phyloP scores from a whole-genome alignment of 2,797 vertebrate species.

The Bradypodion ventrale region DNA sequence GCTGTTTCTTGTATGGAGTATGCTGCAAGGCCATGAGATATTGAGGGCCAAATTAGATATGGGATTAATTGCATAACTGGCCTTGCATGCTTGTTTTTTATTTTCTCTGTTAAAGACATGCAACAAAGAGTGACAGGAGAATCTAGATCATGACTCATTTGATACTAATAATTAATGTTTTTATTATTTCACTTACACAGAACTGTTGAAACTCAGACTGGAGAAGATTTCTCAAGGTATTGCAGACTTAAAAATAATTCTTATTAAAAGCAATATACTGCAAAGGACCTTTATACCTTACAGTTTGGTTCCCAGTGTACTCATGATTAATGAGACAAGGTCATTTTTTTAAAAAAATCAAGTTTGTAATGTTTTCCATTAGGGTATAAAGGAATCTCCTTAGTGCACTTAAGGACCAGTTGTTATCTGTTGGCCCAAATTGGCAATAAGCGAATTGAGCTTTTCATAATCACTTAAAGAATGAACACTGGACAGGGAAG shows the following conservation, averaged over 20 bases:
- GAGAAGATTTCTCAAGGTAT: constrained; percentile 36
- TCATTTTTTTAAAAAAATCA: no score
- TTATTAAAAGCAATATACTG: constrained; percentile 33
- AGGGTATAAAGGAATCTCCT: neutral
- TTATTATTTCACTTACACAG: constrained; percentile 14
- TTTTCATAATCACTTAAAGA: neutral
- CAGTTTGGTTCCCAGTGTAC: constrained; percentile 5
- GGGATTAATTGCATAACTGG: no score
- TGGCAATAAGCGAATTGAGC: neutral
- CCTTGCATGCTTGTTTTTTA: neutral
- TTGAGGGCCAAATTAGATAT: no score
- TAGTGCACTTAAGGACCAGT: neutral
- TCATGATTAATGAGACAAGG: neutral
- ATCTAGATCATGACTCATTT: neutral
- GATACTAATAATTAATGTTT: constrained; percentile 17
- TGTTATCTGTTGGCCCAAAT: neutral
- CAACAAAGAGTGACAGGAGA: neutral
- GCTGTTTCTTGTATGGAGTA: neutral
- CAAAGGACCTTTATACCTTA: neutral
- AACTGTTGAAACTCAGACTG: constrained; percentile 35
- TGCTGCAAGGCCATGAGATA: neutral
- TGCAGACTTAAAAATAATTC: neutral
- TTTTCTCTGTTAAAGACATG: neutral
- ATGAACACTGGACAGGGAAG: neutral
- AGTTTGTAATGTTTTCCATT: neutral